phyloP scores from a whole-genome alignment of 2,113 vertebrate species.

The Pimephales promelas region DNA sequence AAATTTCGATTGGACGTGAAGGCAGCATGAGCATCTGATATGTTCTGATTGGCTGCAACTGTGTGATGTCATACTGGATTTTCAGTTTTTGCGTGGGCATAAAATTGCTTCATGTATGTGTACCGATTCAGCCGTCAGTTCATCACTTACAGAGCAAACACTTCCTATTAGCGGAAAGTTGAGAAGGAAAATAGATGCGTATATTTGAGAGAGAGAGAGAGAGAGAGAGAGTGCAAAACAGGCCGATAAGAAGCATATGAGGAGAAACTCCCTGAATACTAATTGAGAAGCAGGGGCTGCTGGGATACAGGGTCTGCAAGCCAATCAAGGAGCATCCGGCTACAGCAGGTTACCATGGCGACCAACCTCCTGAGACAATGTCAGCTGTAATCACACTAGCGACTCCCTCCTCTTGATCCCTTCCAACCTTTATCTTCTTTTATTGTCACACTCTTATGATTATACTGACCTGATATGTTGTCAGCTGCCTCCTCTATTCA shows the following conservation, averaged over 20 bases:
- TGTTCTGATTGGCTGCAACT: background rate
- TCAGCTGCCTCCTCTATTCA: background rate
- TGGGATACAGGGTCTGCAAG: conserved; percentile 64
- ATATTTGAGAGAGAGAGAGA: background rate
- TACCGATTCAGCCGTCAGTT: conserved; percentile 54
- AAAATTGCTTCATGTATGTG: conserved; percentile 36
- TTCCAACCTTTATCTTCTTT: conserved; percentile 52
- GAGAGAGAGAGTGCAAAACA: conserved; percentile 38
- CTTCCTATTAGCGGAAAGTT: conserved; percentile 1
- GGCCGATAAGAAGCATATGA: conserved; percentile 56
- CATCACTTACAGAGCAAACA: conserved; percentile 51
- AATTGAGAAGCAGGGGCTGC: conserved; percentile 66
- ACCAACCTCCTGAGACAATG: conserved; percentile 70
- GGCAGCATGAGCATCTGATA: background rate
- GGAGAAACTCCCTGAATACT: conserved; percentile 70
- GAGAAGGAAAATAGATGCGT: conserved; percentile 11
- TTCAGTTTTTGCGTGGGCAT: background rate
- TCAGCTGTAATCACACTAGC: conserved; percentile 73
- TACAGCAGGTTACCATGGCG: conserved; percentile 66
- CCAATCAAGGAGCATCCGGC: conserved; percentile 70
- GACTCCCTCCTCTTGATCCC: conserved; percentile 57
- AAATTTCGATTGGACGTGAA: too few relatives aligned
- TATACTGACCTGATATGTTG: conserved; percentile 47
- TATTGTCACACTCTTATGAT: conserved; percentile 51
- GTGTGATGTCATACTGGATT: background rate